Conservation (phyloP, 2,888 invertebrate species). For the Ceramica pisi region DNA sequence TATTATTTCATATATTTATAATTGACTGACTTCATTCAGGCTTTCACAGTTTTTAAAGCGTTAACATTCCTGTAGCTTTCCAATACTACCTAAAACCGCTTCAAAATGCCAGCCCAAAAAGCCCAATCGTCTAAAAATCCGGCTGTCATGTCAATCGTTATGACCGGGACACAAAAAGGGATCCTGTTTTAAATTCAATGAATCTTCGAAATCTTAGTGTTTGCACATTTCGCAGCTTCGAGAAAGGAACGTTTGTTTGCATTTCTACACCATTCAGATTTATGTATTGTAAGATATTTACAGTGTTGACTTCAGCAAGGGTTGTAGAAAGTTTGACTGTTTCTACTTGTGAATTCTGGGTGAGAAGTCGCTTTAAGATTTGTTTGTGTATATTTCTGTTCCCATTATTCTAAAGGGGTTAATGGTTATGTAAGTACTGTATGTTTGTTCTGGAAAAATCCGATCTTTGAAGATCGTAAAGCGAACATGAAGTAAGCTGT, state of each 20-base stretch:
- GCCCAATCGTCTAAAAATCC: background rate
- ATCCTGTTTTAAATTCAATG: slow-evolving; percentile 45
- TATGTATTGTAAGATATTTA: slow-evolving; percentile 12
- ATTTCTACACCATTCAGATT: slow-evolving; percentile 1
- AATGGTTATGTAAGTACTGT: too few species aligned
- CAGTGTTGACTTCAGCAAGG: background rate
- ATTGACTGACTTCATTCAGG: background rate
- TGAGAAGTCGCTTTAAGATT: background rate
- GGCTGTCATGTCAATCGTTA: slow-evolving; percentile 2
- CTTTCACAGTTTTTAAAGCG: background rate
- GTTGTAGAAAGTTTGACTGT: slow-evolving; percentile 9
- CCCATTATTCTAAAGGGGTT: background rate
- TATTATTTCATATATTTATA: background rate
- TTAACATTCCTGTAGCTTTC: background rate
- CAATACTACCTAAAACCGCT: background rate
- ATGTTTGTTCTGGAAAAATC: too few species aligned
- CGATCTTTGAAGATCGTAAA: too few species aligned
- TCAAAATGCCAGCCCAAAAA: background rate
- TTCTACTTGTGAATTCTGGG: slow-evolving; percentile 12
- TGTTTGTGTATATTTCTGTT: background rate
- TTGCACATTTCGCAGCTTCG: slow-evolving; percentile 23
- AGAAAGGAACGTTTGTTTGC: slow-evolving; percentile 28
- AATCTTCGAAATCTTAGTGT: slow-evolving; percentile 41
- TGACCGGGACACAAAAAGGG: slow-evolving; percentile 18
- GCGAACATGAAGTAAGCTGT: too few species aligned